A percentile compares a stretch with the other conserved stretches of the same genome.
phyloP scores from a whole-genome alignment of 2,113 vertebrate species.

The Cynocephalus volans region DNA sequence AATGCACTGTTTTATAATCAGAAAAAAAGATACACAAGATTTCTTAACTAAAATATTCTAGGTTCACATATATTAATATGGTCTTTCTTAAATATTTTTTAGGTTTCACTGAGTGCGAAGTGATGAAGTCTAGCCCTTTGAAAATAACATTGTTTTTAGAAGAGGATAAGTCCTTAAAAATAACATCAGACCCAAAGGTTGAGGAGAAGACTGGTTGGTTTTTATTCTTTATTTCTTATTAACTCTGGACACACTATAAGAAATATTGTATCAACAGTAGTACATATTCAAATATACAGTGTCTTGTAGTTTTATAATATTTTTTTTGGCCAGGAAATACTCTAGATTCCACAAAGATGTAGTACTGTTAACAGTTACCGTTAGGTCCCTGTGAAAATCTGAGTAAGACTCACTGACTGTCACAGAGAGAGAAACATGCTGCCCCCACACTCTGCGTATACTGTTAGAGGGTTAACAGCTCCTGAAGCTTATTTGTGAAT shows the following conservation, averaged over 20 bases:
- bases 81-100: constrained; percentile 60
- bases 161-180: constrained; percentile 84
- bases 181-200: constrained; percentile 56
- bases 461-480: too few species aligned
- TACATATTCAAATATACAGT: neutral
- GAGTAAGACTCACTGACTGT: neutral
- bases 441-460: neutral
- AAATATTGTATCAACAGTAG: neutral
- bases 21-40: neutral
- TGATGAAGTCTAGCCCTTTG: constrained; percentile 83
- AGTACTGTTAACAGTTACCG: neutral
- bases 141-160: constrained; percentile 83
- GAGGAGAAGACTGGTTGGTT: constrained; percentile 86
- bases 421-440: neutral
- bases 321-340: neutral
- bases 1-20: constrained; percentile 23
- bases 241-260: neutral
- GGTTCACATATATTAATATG: constrained; percentile 7
- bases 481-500: neutral
- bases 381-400: neutral
- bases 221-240: constrained; percentile 60
- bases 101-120: constrained; percentile 84
- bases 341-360: neutral
- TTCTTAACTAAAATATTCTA: neutral
- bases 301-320: neutral